phyloP scores from a whole-genome alignment of 1,140 invertebrate species.

The Meloidogyne hapla region DNA sequence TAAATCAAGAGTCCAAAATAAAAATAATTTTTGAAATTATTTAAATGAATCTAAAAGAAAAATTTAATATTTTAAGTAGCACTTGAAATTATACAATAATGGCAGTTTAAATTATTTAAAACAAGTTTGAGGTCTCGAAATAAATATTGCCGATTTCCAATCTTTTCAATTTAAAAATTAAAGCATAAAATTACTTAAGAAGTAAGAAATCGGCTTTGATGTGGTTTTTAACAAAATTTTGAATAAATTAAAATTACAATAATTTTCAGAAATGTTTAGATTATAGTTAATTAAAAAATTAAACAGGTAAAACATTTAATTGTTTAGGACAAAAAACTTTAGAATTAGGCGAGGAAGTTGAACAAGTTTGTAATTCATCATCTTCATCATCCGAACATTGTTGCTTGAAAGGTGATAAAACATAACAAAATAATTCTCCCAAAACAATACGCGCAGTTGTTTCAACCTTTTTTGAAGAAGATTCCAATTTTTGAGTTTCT shows the following conservation, averaged over 20 bases:
- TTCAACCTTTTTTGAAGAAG: not conserved
- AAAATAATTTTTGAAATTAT: no score
- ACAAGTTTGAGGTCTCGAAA: no score
- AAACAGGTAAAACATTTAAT: not conserved
- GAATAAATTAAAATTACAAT: not conserved
- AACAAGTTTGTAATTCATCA: not conserved
- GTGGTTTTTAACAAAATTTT: not conserved
- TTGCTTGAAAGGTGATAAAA: not conserved
- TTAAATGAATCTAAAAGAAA: no score
- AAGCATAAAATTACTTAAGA: not conserved
- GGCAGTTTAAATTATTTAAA: no score
- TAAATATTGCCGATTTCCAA: not conserved
- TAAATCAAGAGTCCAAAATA: no score
- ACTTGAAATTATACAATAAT: no score
- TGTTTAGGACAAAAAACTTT: not conserved
- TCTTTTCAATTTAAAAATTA: not conserved
- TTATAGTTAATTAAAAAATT: not conserved
- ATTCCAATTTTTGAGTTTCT: not conserved
- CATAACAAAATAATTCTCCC: not conserved
- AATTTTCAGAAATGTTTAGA: not conserved
- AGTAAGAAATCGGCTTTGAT: not conserved
- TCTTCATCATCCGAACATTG: not conserved
- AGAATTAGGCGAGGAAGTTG: not conserved
- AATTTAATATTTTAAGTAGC: no score
- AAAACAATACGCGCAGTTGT: not conserved